Base-by-base conservation (phyloP, 2,888 invertebrate species). In the Digitonthophagus gazella region DNA sequence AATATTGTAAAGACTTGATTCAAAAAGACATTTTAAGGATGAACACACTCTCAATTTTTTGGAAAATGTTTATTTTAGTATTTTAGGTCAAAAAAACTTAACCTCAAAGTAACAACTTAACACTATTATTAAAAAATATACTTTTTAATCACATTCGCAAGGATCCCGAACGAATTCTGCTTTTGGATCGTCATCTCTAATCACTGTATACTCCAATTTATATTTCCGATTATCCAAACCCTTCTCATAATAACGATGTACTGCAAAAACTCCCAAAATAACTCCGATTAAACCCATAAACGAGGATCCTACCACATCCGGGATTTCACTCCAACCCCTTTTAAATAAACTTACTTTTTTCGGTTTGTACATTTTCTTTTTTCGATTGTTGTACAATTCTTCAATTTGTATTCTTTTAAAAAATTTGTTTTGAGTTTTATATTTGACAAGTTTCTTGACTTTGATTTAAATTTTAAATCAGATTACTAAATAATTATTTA, bases 211-310 rank as follows among this genome's bases (percentile, higher is more conserved):
- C n/a, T 83, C 80, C 57, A 80, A 76, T 80, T 90, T 91, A 80
- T 90, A 90, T 76, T 85, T 86, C 72, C 86, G 85, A 76, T 91
- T 90, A 76, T 90, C 89, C 67, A 88, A 88, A 76, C 90, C 89
- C 28, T 83, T 85, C 69, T 84, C 82, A 15, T 82, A 76, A 74
- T 90, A 87, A 28, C 84, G 85, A 69, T 81, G 80, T 64, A 85
- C 73, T 1, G 86, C 87, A 54, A 83, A 63, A 15, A 78, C 78
- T 16, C 84, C 84, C 70, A 89, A 74, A 6, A 80, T 86, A 2
- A 88, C 64, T 44, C 91, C 91, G 22, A 85, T 76, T 0, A 90
- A 0, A 0, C 85, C 91, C 71, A 90, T 71, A 6, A 85, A 86
- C 2, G 86, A 82, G 16, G 88, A 84, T 19, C 85, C 89, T 58